Base-by-base conservation (phyloP, 2,888 invertebrate species). In the Philopedon plagiatum region DNA sequence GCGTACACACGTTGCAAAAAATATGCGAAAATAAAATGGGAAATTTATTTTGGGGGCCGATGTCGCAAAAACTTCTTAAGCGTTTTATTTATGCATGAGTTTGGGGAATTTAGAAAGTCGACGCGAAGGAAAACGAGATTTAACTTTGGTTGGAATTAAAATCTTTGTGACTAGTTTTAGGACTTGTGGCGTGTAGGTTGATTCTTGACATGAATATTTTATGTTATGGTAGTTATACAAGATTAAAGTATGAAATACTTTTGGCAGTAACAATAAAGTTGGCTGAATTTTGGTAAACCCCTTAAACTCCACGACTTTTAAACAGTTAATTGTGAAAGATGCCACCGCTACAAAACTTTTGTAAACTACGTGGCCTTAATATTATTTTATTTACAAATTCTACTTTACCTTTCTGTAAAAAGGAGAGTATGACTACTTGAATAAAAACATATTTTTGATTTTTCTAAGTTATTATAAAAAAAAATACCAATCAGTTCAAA, bases 61-160 rank as follows among this genome's bases (percentile, higher is more conserved):
- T 26, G 68, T 39, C 39, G 68, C 37, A 71, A 71, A 71, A 65
- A 54, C 61, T 60, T 60, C 66, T 54, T 66, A 61, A 64, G 41
- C 61, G 66, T 34, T 67, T 71, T 71, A 71, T 71, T 71, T 71
- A 71, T 71, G 71, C 71, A 71, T 71, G 71, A 71, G 66, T 56
- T 67, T 71, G 41, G 65, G 21, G 54, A 44, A 39, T 46, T 58
- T 60, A n/a, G 65, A 65, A 66, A 61, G 49, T 60, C 65, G 71
- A 34, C 51, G 13, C 34, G 66, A 34, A 60, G 44, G 11, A 51
- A 51, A 61, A 39, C 41, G 41, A 63, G 65, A 65, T 71, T 61
- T 57, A 54, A 56, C 62, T 69, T 69, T 56, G 37, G 62, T 26
- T 11, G 19, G 69, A 63, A 69, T 62, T 69, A 62, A 69, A 62